These are phyloP conservation scores for Acanthiza pusilla DNA, from an alignment of 2,797 vertebrate species.

Conservation along the genomic window DNA sequence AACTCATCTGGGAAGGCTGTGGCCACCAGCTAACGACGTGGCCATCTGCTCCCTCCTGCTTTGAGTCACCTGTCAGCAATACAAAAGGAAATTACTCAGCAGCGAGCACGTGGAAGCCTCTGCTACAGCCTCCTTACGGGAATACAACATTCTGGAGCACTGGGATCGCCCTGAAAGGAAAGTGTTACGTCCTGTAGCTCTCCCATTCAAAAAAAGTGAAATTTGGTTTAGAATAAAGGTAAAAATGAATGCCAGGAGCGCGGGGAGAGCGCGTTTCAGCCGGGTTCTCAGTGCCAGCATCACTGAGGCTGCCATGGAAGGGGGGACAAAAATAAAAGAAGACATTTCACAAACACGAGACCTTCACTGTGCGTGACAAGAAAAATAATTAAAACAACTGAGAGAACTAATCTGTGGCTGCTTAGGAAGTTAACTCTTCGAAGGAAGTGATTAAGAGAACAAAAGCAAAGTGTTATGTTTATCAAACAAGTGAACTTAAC, in stretches of 20 bases:
- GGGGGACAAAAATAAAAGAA: neutral
- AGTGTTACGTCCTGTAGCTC: neutral
- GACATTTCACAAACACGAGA: constrained; percentile 69
- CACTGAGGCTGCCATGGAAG: constrained; percentile 47
- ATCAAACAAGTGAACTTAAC: constrained; percentile 34
- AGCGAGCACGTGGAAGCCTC: constrained; percentile 54
- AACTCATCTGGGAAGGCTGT: constrained; percentile 29
- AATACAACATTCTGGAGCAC: neutral
- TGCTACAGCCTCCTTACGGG: constrained; percentile 33
- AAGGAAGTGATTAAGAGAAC: constrained; percentile 53
- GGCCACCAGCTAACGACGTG: neutral
- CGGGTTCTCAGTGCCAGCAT: constrained; percentile 53
- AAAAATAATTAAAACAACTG: constrained; percentile 75
- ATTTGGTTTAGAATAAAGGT: neutral
- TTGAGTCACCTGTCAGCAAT: constrained; percentile 74
- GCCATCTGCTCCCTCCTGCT: constrained; percentile 44
- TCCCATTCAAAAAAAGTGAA: neutral
- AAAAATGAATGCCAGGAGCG: neutral
- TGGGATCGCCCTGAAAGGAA: neutral
- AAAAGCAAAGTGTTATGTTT: constrained; percentile 16
- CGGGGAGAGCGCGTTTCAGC: constrained; percentile 22
- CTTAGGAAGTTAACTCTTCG: constrained; percentile 73
- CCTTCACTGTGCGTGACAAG: constrained; percentile 71
- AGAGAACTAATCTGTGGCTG: constrained; percentile 64
- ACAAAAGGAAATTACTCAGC: constrained; percentile 72